Evolutionary conservation across 2,888 invertebrate genomes (phyloP), one percentile per base, ranked within the genome.

Genomic region (Dyspetes luteomarginatus): DNA sequence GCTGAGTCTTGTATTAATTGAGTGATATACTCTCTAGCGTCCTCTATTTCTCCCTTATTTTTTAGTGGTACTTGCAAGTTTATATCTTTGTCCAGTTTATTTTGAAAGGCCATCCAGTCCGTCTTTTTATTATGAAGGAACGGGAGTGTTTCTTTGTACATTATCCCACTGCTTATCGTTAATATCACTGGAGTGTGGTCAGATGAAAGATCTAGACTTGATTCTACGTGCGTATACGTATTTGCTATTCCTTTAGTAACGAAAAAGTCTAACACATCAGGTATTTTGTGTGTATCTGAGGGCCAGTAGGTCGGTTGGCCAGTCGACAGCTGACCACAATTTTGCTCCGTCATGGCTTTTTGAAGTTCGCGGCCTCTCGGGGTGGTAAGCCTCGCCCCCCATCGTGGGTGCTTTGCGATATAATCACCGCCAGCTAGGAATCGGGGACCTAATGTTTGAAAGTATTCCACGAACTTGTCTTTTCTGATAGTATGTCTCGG

Each of bases 261-360:
- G 36, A 82, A 85, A 48, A 87, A 81, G 60, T 85, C 85, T 0
- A 86, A 56, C 12, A 86, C 56, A 26, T 87, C 85, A 0, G 87
- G 86, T 19, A 78, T 74, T 82, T 86, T 85, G 5, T 81, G 76
- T n/a, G 62, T 43, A 64, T 85, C 84, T 5, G 84, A 79, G 15
- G 84, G 84, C 84, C 86, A 87, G 69, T 87, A 85, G 0, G 84
- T 86, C 12, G 87, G 85, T 69, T 84, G 41, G 0, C 83, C 79
- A 4, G 76, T 80, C n/a, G 84, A 82, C 41, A 82, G 4, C 7
- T 45, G 19, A 7, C 69, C 7, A 24, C 48, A 43, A 73, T 67
- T 68, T 0, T 52, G 45, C 5, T 22, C 4, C 3, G 7, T 9
- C n/a, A 82, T 69, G 12, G 56, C 17, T 65, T 64, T 69, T 2